Base-by-base conservation (phyloP, 2,888 invertebrate species). In the Himalopsyche anomala region DNA sequence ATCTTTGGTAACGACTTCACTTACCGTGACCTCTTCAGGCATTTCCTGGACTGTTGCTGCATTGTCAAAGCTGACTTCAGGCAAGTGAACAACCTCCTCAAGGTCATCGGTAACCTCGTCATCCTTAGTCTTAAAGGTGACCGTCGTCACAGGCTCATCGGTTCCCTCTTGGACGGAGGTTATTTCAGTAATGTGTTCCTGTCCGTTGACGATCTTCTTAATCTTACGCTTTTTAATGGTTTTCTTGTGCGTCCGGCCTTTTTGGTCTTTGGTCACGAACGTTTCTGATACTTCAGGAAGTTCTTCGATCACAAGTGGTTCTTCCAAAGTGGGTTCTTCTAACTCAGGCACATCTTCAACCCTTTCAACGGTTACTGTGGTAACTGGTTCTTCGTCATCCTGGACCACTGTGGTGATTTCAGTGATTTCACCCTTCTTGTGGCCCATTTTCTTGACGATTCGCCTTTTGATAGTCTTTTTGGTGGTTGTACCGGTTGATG, bases 341-440 rank as follows among this genome's bases (percentile, higher is more conserved):
- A 86, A 36, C 17, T 89, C 87, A 79, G 55, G 89, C 15, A 51
- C 51, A 12, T 51, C 51, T 15, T 51, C 51, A 51, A 51, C 51
- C 51, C 15, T 12, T 51, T 51, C 51, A 4, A 51, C 51, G 0
- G 51, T 51, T 4, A 51, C 51, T 4, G 51, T 51, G 0, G 51
- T 91, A 0, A 91, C 89, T 0, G 92, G 91, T 1, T 89, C 89
- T 81, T 92, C 91, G 36, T 91, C 91, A 4, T 92, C 91, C 84
- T 91, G 91, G 87, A 92, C 90, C 19, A 92, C 90, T 8, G 93
- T 93, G 4, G 92, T 90, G 17, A 92, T 92, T 89, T 92, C 92
- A 1, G 94, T 92, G 11, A 92, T 90, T 89, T 93, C 92, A 87
- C 91, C 90, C 82, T 92, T 92, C 0, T 90, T 90, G 1, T 92